These are phyloP conservation scores for Sciurus vulgaris DNA, from an alignment of 2,797 vertebrate genomes.

Conservation along the genomic window DNA sequence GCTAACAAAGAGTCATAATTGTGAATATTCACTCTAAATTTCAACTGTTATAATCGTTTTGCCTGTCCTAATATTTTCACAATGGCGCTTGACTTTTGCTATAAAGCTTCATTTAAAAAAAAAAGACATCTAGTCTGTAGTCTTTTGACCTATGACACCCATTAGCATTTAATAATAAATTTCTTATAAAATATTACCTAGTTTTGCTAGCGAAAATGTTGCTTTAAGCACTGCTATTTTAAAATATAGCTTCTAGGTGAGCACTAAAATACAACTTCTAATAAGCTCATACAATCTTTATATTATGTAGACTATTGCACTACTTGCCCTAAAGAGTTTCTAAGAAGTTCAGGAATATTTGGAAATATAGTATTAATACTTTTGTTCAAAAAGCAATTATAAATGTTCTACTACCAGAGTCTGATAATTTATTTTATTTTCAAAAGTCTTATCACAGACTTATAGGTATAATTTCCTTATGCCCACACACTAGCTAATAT, in stretches of 20 bases:
- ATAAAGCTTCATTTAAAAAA: not conserved
- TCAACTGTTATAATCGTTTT: constrained; percentile 75
- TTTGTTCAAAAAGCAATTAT: not conserved
- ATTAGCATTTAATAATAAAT: constrained; percentile 50
- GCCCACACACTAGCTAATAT: not conserved
- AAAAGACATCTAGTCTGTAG: constrained; percentile 53
- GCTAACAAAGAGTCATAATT: constrained; percentile 69
- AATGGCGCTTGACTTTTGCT: not conserved
- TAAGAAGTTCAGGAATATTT: not conserved
- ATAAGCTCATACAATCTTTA: not conserved
- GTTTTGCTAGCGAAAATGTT: constrained; percentile 60
- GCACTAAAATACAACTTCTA: not conserved
- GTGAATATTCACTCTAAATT: constrained; percentile 73
- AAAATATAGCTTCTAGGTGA: not conserved
- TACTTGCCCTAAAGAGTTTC: not conserved
- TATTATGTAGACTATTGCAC: not conserved
- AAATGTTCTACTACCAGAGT: not conserved
- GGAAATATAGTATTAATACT: not conserved
- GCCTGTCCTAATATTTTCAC: constrained; percentile 51
- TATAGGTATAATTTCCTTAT: not conserved
- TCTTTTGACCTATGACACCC: constrained; percentile 16
- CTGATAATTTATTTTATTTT: constrained; percentile 14
- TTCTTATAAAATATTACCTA: constrained; percentile 72
- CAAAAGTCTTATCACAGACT: not conserved
- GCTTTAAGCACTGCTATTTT: constrained; percentile 63